Evolutionary conservation across 2,113 vertebrate genomes (phyloP).

Genomic region (Macrotis lagotis): DNA sequence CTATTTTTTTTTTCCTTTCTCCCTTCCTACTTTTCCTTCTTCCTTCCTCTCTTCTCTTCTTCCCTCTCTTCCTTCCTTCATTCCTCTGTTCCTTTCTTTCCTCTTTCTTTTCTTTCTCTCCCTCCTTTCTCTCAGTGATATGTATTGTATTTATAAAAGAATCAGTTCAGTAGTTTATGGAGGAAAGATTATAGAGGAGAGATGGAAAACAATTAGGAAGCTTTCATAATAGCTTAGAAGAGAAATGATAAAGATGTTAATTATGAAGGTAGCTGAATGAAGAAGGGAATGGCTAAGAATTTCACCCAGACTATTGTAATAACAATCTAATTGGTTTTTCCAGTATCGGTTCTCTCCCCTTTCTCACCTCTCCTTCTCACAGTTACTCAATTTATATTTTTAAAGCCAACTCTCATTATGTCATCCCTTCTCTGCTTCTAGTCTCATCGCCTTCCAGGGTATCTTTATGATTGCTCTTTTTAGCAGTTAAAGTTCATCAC

Average conservation of each 20-base stretch:
- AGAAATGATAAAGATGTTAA: neutral
- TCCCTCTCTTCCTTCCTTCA: too few species aligned
- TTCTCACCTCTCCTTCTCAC: neutral
- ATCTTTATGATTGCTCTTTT: neutral
- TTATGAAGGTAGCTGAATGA: neutral
- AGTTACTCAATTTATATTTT: neutral
- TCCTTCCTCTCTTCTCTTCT: too few species aligned
- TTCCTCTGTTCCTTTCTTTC: too few species aligned
- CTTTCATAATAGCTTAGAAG: neutral
- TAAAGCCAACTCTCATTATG: neutral
- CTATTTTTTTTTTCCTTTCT: too few species aligned
- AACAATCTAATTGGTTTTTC: neutral
- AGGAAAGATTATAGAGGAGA: neutral
- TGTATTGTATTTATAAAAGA: neutral
- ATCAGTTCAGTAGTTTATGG: neutral
- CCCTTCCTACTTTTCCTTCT: neutral
- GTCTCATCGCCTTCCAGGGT: neutral
- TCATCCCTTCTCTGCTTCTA: neutral
- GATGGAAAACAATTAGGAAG: neutral
- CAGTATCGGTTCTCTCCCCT: neutral
- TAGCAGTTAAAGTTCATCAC: neutral
- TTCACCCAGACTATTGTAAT: neutral
- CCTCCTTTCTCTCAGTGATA: too few species aligned
- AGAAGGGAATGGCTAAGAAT: neutral
- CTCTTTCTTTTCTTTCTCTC: fast-evolving